Evolutionary conservation across 2,888 invertebrate species (phyloP).

Genomic region (Hyalella azteca): DNA sequence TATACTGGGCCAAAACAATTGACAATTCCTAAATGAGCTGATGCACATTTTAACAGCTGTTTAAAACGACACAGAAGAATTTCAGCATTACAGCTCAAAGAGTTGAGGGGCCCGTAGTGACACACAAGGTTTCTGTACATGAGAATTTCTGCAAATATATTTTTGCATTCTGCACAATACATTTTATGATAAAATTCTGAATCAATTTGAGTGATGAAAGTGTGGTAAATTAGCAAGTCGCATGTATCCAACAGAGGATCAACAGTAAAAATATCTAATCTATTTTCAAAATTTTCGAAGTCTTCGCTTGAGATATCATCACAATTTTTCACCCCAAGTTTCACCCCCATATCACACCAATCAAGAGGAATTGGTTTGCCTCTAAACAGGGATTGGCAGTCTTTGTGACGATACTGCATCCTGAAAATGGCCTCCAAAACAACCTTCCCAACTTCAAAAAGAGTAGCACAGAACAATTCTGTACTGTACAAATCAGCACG

Average conservation of each 20-base stretch:
- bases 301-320: too few species aligned
- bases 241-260: neutral
- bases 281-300: neutral
- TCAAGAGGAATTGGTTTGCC: neutral
- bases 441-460: neutral
- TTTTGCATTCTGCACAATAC: neutral
- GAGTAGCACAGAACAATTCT: neutral
- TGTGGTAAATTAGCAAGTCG: neutral
- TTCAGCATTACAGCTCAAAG: neutral
- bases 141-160: neutral
- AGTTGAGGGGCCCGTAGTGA: neutral
- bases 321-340: neutral
- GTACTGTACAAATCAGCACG: neutral
- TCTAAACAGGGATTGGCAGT: neutral
- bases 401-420: neutral
- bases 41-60: neutral
- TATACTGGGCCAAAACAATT: too few species aligned
- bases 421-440: neutral
- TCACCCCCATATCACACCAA: too few species aligned
- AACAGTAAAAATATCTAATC: neutral
- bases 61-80: neutral
- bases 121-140: neutral
- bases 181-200: neutral
- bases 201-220: neutral
- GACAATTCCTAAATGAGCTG: neutral